phyloP scores from a whole-genome alignment of 1,140 invertebrate species.

The Rhagoletis pomonella region DNA sequence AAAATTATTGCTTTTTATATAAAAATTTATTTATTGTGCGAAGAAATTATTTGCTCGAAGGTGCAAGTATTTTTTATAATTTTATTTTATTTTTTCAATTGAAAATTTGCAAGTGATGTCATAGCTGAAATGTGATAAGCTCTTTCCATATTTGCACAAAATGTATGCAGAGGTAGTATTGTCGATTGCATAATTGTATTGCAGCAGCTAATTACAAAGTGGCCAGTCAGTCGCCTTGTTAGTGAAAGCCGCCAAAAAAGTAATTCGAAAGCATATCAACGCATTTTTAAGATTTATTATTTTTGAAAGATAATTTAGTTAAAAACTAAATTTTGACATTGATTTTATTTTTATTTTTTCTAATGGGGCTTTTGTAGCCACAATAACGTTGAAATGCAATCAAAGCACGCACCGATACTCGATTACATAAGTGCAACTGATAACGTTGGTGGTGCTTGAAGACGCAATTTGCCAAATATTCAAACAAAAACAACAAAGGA shows the following conservation, averaged over 20 bases:
- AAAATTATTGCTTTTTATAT: not conserved
- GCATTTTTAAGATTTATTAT: not conserved
- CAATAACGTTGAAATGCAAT: not conserved
- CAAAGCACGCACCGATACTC: not conserved
- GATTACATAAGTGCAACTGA: slow-evolving; percentile 35
- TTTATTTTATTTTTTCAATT: not conserved
- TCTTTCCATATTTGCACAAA: not conserved
- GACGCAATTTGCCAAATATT: not conserved
- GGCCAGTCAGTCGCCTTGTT: not conserved
- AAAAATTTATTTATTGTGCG: not conserved
- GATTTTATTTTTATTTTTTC: not conserved
- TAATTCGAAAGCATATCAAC: not conserved
- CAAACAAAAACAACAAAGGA: not conserved
- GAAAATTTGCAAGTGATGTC: not conserved
- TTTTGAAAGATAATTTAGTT: not conserved
- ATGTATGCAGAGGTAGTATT: not conserved
- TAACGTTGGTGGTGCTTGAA: not conserved
- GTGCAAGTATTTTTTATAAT: too few species aligned
- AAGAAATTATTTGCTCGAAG: not conserved
- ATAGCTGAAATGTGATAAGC: slow-evolving; percentile 7
- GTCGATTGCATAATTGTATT: slow-evolving; percentile 1
- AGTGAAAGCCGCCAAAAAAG: not conserved
- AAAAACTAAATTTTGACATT: slow-evolving; percentile 22
- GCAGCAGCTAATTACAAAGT: not conserved
- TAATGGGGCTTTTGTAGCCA: not conserved